Percentiles rank a stretch among this genome's conserved stretches.
Conservation (phyloP, 2,797 vertebrate genomes). For the Notolabrus celidotus region DNA sequence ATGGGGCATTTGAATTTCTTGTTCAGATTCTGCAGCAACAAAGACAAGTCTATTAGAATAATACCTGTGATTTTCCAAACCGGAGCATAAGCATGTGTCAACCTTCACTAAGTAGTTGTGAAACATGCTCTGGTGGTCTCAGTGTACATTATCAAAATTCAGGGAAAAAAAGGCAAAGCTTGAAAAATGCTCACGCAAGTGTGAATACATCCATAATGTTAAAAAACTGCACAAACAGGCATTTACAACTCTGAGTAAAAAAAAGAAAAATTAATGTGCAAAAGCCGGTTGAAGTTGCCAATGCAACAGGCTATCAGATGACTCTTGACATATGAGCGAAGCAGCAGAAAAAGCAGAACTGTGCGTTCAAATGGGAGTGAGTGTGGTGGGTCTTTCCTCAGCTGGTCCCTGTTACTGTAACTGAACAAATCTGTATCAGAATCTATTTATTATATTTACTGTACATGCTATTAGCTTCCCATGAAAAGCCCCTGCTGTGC, state of each 20-base stretch:
- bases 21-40: constrained; percentile 24
- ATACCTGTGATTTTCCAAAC: constrained; percentile 6
- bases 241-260: not conserved
- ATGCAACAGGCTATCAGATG: constrained; percentile 54
- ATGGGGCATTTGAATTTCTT: not conserved
- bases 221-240: not conserved
- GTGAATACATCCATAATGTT: constrained; percentile 11
- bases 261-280: constrained; percentile 1
- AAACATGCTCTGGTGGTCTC: not conserved
- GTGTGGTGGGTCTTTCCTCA: constrained; percentile 61
- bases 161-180: not conserved
- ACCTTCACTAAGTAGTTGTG: constrained; percentile 14
- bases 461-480: constrained; percentile 16
- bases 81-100: constrained; percentile 3
- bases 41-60: constrained; percentile 26
- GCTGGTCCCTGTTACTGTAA: constrained; percentile 75
- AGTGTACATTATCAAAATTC: constrained; percentile 10
- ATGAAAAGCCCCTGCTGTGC: constrained; percentile 16
- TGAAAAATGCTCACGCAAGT: constrained; percentile 12
- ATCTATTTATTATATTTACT: constrained; percentile 30
- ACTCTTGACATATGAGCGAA: constrained; percentile 54
- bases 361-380: constrained; percentile 32
- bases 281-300: constrained; percentile 31
- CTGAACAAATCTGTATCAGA: constrained; percentile 42
- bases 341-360: constrained; percentile 84